Evolutionary conservation across 53 echinoderm and acorn worm genomes (phyloP), one percentile per base, ranked within the genome.

Genomic region (Arbacia lixula): DNA sequence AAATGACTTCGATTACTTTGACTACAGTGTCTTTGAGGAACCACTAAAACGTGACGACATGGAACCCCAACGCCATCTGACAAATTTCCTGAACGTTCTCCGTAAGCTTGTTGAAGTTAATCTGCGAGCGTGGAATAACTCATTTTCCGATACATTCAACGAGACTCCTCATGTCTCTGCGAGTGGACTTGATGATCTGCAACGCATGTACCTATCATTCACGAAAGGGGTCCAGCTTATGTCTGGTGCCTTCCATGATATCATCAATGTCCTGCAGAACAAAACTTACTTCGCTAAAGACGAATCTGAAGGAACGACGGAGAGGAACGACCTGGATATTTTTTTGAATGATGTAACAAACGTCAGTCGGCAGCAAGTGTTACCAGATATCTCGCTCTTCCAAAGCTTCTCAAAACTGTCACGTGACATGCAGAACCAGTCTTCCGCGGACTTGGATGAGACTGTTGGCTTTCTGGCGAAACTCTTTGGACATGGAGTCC

Each of bases 1-100:
- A 10, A 77, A 56, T 26, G 77, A 77, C 6, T 40, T 77, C 40
- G 77, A 77, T 60, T 77, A 56, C 77, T 58, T 77, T 37, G 77
- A 77, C 22, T 60, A 77, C 19, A 77, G 77, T 34, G 28, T 77
- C 58, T 77, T 55, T 40, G 77, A 77, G 4, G 77, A 56, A 35
- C 56, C 16, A 37, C 77, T 58, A 56, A 28, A 21, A 14, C 4
- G 27, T 27, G 60, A 77, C 3, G 40, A 77, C 36, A 16, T 12
- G 3, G 77, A 14, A 0, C 42, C 42, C 42, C 51, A 3, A 3
- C 6, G 12, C 19, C 21, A 43, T 29, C 6, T 58, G 21, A 27
- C 37, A n/a, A 12, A 17, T 4, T 10, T 77, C 42, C 37, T 77
- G 34, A 40, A 36, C 28, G 77, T 21, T 34, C 20, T 77, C 36